Evolutionary conservation across 2,888 invertebrate species (phyloP), one percentile per base, ranked within the genome.

Genomic region (Spodoptera littoralis): DNA sequence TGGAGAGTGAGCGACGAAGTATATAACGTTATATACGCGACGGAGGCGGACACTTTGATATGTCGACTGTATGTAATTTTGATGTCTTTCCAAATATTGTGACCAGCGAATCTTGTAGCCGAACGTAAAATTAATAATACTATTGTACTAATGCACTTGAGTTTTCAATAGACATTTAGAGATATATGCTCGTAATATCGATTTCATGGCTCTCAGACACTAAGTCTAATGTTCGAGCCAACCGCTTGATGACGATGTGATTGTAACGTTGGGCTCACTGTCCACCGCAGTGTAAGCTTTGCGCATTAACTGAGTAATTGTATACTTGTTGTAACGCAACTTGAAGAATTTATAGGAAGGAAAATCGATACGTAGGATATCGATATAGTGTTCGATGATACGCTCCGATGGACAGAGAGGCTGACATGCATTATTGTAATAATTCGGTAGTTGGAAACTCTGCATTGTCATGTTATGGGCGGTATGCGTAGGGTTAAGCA

Each of bases 401-500:
- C 57, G 42, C 63, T 64, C 62, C 54, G 70, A 27, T 73, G 73
- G 64, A 65, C 60, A 65, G 50, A n/a, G 63, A 58, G 60, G 47
- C 60, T 64, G 46, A 63, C n/a, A 60, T 53, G 56, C 70, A 64
- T 76, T 77, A 69, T 69, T 75, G 71, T 71, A 66, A 66, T 74
- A 66, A 76, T 77, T 77, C 64, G 60, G 70, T 70, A 79, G 77
- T 80, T 83, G 78, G 82, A 83, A 83, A 82, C 80, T 81, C 76
- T 74, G 78, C 80, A 83, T 85, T 84, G 78, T 77, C 67, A 68
- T 60, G 59, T 70, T 65, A 68, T 63, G 82, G 74, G 77, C 80
- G 70, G 71, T 76, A 76, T 80, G 77, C 61, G 65, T 89, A 88
- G 86, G 73, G 81, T 83, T 88, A 88, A 88, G 85, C 76, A 82